Conservation (phyloP, 1,140 invertebrate genomes). For the Philopotamus ludificatus region DNA sequence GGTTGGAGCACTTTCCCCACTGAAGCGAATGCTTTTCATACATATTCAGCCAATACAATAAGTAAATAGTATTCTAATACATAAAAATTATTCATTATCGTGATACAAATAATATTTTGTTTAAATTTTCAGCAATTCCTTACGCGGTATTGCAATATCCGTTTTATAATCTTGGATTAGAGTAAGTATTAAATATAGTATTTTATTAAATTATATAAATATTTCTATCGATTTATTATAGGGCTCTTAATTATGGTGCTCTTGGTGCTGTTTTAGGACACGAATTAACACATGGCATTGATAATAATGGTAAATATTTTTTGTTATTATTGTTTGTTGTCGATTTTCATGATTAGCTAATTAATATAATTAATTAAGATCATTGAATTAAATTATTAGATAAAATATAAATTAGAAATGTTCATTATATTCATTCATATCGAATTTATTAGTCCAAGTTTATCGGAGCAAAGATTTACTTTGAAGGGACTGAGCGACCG, state of each 20-base stretch:
- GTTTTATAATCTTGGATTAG: conserved; percentile 66
- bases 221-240: conserved; percentile 46
- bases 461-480: too few species aligned
- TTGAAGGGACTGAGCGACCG: too few species aligned
- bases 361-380: too few species aligned
- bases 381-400: too few species aligned
- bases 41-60: conserved; percentile 71
- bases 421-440: too few species aligned
- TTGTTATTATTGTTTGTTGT: too few species aligned
- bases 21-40: conserved; percentile 74
- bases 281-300: conserved; percentile 84
- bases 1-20: conserved; percentile 70
- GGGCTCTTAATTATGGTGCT: conserved; percentile 79
- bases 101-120: conserved; percentile 32
- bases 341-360: too few species aligned
- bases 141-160: conserved; percentile 73
- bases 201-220: conserved; percentile 12
- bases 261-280: conserved; percentile 80
- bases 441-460: too few species aligned
- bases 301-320: conserved; percentile 63
- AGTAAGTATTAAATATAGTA: conserved; percentile 55
- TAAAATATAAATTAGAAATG: too few species aligned
- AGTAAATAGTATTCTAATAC: conserved; percentile 66
- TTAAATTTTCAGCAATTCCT: conserved; percentile 66
- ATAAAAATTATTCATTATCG: neutral